These are phyloP conservation scores for Drosophila lacicola DNA, from an alignment of 2,888 invertebrate species.

Conservation along the genomic window DNA sequence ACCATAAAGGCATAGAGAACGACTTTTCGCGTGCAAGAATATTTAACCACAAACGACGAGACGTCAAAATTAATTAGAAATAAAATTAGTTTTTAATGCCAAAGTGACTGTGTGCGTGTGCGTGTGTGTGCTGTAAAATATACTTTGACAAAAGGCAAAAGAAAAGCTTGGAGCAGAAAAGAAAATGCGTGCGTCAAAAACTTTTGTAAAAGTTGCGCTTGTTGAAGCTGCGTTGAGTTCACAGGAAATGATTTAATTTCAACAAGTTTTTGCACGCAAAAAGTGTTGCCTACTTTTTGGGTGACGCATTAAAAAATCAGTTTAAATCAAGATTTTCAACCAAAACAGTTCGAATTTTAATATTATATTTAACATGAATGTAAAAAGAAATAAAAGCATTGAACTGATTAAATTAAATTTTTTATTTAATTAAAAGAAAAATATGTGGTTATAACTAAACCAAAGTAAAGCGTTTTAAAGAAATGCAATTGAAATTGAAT, in stretches of 20 bases:
- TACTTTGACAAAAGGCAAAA: slow-evolving; percentile 53
- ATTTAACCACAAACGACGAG: slow-evolving; percentile 80
- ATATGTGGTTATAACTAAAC: no score
- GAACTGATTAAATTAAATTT: no score
- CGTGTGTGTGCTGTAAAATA: slow-evolving; percentile 50
- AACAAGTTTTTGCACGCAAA: slow-evolving; percentile 35
- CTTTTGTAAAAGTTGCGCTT: slow-evolving; percentile 63
- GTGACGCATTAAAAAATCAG: neutral
- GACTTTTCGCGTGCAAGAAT: slow-evolving; percentile 75
- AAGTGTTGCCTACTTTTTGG: slow-evolving; percentile 39
- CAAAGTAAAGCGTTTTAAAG: no score
- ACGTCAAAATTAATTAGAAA: slow-evolving; percentile 81
- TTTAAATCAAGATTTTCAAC: no score
- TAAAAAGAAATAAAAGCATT: no score
- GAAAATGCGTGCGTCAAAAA: slow-evolving; percentile 57
- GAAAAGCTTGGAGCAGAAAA: slow-evolving; percentile 33
- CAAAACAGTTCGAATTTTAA: no score
- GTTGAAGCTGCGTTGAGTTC: slow-evolving; percentile 40
- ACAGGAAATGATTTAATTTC: slow-evolving; percentile 71
- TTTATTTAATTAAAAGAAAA: no score
- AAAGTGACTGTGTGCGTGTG: slow-evolving; percentile 45
- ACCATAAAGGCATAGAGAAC: slow-evolving; percentile 39
- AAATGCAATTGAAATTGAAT: no score
- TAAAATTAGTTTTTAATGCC: slow-evolving; percentile 80
- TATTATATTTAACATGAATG: no score